Conservation (phyloP, 2,888 invertebrate genomes). For the Masnerella sp. region DNA sequence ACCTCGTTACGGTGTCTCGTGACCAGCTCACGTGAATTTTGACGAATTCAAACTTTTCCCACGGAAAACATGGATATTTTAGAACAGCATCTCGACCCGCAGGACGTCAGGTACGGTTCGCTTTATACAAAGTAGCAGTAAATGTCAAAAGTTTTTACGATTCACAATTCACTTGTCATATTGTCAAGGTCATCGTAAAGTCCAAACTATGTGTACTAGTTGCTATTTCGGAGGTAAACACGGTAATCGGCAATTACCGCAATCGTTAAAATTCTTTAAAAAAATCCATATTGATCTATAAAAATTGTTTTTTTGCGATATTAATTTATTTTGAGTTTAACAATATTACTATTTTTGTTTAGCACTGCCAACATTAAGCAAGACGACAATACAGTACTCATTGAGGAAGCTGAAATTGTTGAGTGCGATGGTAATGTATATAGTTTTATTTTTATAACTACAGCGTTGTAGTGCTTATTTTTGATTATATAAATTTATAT, state of each 20-base stretch:
- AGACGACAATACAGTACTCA: slow-evolving; percentile 72
- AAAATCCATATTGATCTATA: no score
- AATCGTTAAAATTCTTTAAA: no score
- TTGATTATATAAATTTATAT: no score
- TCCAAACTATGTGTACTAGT: slow-evolving; percentile 69
- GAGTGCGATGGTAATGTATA: slow-evolving; percentile 72
- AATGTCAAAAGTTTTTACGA: background rate
- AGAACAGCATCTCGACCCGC: slow-evolving; percentile 75
- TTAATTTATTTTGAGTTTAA: background rate
- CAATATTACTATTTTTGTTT: slow-evolving; percentile 49
- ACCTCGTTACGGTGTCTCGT: slow-evolving; percentile 78
- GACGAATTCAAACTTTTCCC: slow-evolving; percentile 76
- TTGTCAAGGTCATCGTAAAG: slow-evolving; percentile 74
- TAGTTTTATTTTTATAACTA: no score
- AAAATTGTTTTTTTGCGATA: no score
- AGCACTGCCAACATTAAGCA: slow-evolving; percentile 69
- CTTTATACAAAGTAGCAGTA: slow-evolving; percentile 9
- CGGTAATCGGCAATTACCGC: slow-evolving; percentile 7
- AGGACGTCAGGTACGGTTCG: slow-evolving; percentile 74
- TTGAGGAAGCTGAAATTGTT: slow-evolving; percentile 76
- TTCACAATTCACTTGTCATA: slow-evolving; percentile 63
- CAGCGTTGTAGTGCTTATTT: no score
- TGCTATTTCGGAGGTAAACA: slow-evolving; percentile 34
- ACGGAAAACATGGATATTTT: slow-evolving; percentile 74
- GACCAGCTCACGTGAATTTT: slow-evolving; percentile 78